Percentiles rank a stretch among this genome's conserved stretches.
phyloP scores from a whole-genome alignment of 2,888 invertebrate genomes.

The Automeris io region DNA sequence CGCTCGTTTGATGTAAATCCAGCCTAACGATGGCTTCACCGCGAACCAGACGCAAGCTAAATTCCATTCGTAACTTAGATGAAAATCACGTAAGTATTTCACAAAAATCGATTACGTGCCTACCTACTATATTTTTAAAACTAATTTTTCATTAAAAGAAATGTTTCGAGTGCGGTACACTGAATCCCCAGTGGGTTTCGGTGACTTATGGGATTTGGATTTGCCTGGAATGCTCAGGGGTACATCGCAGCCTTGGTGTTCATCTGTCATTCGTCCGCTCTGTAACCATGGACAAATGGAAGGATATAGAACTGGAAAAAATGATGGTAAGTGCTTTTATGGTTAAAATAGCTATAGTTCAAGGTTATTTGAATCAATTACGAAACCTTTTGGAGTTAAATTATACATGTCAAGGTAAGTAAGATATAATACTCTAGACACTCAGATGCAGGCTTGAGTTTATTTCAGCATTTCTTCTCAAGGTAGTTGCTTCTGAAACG shows the following conservation, averaged over 20 bases:
- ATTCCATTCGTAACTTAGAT: constrained; percentile 90
- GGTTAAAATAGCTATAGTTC: no score
- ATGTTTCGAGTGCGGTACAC: constrained; percentile 98
- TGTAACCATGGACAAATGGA: constrained; percentile 99
- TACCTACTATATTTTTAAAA: no score
- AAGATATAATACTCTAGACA: no score
- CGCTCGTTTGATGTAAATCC: no score
- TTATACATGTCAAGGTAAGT: no score
- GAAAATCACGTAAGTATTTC: constrained; percentile 94
- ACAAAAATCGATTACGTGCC: no score
- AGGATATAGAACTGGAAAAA: constrained; percentile 97
- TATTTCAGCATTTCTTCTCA: no score
- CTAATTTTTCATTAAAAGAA: constrained; percentile 79
- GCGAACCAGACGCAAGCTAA: constrained; percentile 92
- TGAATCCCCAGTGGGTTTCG: constrained; percentile 99
- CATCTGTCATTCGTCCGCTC: constrained; percentile 97
- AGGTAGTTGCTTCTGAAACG: no score
- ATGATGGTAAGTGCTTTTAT: constrained; percentile 87
- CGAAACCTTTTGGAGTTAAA: no score
- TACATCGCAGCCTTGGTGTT: constrained; percentile 97
- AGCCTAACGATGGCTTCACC: constrained; percentile 99
- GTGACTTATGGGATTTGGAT: constrained; percentile 99
- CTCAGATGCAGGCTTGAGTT: no score
- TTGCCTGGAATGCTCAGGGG: constrained; percentile 98
- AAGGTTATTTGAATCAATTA: no score